Percentiles rank a stretch among this genome's conserved stretches.
phyloP scores from a whole-genome alignment of 2,888 invertebrate species.

The Aelia acuminata region DNA sequence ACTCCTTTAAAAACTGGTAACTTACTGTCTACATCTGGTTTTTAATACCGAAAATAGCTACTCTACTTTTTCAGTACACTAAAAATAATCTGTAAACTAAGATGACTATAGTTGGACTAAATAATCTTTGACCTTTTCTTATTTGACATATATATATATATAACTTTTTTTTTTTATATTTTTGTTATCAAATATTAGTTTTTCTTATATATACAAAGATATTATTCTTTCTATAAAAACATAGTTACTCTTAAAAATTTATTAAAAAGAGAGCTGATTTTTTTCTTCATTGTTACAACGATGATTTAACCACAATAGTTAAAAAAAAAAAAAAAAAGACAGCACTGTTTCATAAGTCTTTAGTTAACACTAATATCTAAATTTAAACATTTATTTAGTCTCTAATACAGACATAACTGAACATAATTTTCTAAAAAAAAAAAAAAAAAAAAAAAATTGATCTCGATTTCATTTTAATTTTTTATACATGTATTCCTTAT shows the following conservation, averaged over 20 bases:
- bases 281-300: conserved; percentile 21
- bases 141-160: conserved; percentile 16
- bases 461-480: background rate
- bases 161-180: background rate
- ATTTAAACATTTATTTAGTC: background rate
- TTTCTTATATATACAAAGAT: conserved; percentile 31
- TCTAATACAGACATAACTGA: background rate
- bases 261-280: conserved; percentile 49
- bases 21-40: conserved; percentile 42
- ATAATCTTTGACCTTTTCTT: background rate
- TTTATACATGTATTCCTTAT: background rate
- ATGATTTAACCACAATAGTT: background rate
- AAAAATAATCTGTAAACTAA: conserved; percentile 45
- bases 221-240: conserved; percentile 43
- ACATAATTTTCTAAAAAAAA: background rate
- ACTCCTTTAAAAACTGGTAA: conserved; percentile 56
- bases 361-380: conserved; percentile 8
- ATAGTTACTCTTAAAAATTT: conserved; percentile 22
- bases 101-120: conserved; percentile 56
- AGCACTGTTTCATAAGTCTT: conserved; percentile 29
- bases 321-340: background rate
- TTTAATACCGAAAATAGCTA: conserved; percentile 42
- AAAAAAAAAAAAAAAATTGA: background rate
- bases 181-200: conserved; percentile 38
- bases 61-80: conserved; percentile 40